Percentiles rank a stretch among this genome's conserved stretches.
Evolutionary conservation across 2,113 vertebrate genomes (phyloP).

Genomic region (Hiodon tergisus): DNA sequence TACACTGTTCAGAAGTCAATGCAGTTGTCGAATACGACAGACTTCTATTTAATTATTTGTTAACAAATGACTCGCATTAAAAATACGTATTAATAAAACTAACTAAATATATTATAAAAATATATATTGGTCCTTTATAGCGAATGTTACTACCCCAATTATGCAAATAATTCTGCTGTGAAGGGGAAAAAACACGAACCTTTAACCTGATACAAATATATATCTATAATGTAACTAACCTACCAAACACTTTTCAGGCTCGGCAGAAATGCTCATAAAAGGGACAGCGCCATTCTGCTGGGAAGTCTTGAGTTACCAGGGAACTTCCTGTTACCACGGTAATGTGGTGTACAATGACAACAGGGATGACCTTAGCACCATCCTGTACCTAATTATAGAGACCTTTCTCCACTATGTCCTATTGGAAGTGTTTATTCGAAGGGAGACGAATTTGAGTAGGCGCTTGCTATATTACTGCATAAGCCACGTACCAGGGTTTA

Average conservation of each 20-base stretch:
- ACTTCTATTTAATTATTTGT: no score
- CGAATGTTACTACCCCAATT: no score
- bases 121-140: no score
- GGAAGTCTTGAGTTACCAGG: constrained; percentile 28
- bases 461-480: not conserved
- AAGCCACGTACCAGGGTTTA: not conserved
- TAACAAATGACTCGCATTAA: no score
- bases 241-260: not conserved
- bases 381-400: constrained; percentile 38
- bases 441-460: not conserved
- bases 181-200: no score
- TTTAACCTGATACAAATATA: no score
- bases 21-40: no score
- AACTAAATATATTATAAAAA: no score
- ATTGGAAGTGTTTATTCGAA: constrained; percentile 53
- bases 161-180: no score
- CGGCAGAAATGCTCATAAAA: not conserved
- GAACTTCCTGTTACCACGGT: constrained; percentile 34
- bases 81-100: no score
- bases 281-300: constrained; percentile 8
- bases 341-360: constrained; percentile 21
- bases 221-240: no score
- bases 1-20: no score
- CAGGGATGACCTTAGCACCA: constrained; percentile 28
- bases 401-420: constrained; percentile 31